A percentile compares a stretch with the other conserved stretches of the same genome.
phyloP scores from a whole-genome alignment of 2,888 invertebrate genomes.

The Cryptosula pallasiana region DNA sequence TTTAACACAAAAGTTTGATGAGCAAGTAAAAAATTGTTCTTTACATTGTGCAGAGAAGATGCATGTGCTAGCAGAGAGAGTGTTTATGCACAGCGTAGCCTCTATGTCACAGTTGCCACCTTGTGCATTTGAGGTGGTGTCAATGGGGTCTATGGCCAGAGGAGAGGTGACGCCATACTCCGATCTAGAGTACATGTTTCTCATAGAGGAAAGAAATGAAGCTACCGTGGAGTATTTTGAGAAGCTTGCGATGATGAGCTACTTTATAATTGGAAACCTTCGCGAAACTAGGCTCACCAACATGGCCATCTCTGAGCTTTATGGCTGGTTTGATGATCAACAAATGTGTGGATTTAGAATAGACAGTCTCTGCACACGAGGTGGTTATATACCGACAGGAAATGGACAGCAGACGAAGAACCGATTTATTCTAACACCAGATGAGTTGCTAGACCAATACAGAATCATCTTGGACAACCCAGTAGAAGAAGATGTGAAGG shows the following conservation, averaged over 20 bases:
- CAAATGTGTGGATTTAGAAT: background rate
- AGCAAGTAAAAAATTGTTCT: background rate
- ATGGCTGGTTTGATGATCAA: constrained; percentile 1
- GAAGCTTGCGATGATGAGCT: constrained; percentile 3
- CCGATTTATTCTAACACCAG: background rate
- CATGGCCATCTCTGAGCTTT: background rate
- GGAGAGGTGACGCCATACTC: constrained; percentile 17
- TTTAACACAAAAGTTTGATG: background rate
- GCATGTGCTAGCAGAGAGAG: background rate
- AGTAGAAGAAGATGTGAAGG: background rate
- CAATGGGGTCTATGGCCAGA: background rate
- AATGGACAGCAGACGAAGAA: background rate
- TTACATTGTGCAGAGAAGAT: background rate
- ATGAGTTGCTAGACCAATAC: background rate
- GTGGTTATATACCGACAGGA: constrained; percentile 17
- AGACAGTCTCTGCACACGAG: background rate
- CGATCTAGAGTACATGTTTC: constrained; percentile 12
- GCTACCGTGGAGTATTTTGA: background rate
- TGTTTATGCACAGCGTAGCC: background rate
- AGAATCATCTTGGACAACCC: background rate
- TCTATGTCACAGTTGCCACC: background rate
- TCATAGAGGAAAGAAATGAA: background rate
- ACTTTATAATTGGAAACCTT: constrained; percentile 6
- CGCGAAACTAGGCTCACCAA: background rate
- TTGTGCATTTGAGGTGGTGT: background rate